Base-by-base conservation (phyloP, 1,140 invertebrate genomes). In the Drosophila arawakana region DNA sequence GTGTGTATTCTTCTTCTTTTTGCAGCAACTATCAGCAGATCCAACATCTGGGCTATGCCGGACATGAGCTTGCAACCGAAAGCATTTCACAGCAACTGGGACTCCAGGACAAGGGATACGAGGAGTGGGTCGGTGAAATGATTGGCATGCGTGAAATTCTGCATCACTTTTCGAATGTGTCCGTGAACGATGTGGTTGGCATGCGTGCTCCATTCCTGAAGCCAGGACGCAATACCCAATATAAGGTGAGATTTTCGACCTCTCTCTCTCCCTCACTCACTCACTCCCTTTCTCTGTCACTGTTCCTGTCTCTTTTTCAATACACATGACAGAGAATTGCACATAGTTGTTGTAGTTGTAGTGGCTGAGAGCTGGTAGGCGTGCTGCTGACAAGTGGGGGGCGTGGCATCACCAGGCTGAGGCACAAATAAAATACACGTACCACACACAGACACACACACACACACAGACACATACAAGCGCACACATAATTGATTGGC, bases 91-190 rank as follows among this genome's bases (percentile, higher is more conserved):
- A 95, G 62, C 96, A 97, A 90, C 95, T 96, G 91, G 97, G 97
- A 34, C 93, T 98, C 1, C 96, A 98, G 93, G 96, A 97, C 90
- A 96, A 97, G 93, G 96, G 96, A 1, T 97, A 97, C 86, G 97
- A 98, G 92, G 96, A 97, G 93, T 98, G 97, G 97, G 96, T 96
- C 1, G 96, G 97, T 25, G 97, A 98, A 94, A 98, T 98, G 96
- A 97, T 98, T 76, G 97, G 97, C 41, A 98, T 98, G 97, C 94
- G 97, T 77, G 96, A 97, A 91, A 97, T 97, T 84, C 93, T 98
- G 0, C 94, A 94, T 50, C 95, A 96, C 77, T 98, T 97, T 86
- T 94, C 97, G 7, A 97, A 97, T 91, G 95, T 98, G 70, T 96
- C 96, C 8, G 95, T 95, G 49, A 95, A 94, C 63, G 96, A 98